Evolutionary conservation across 2,113 vertebrate species (phyloP).

Genomic region (Lagopus leucura): DNA sequence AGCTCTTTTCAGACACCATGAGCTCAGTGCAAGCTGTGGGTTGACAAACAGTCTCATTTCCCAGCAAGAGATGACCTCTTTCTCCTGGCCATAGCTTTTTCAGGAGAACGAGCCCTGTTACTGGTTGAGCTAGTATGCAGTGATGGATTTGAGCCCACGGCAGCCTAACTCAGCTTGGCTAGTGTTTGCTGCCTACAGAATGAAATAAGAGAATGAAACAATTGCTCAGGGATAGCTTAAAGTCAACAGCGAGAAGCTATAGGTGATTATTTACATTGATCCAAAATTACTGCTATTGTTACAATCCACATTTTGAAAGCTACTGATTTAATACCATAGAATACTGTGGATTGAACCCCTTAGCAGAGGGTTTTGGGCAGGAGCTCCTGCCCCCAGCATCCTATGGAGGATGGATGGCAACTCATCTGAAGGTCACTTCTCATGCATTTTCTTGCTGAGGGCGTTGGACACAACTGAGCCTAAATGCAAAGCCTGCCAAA

Average conservation of each 20-base stretch:
- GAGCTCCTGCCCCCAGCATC: not conserved
- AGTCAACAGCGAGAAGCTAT: not conserved
- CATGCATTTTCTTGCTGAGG: not conserved
- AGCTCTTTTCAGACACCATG: not conserved
- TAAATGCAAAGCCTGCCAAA: not conserved
- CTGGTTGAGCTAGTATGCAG: not conserved
- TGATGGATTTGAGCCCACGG: not conserved
- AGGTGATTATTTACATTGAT: slow-evolving; percentile 13
- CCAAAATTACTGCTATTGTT: not conserved
- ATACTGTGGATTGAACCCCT: not conserved
- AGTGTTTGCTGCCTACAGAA: not conserved
- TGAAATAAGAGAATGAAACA: not conserved
- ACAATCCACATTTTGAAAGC: not conserved
- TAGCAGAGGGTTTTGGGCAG: not conserved
- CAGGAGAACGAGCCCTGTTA: not conserved
- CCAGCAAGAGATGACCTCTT: not conserved
- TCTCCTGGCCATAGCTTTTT: not conserved
- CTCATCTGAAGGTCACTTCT: not conserved
- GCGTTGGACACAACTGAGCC: not conserved
- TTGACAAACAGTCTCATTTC: not conserved
- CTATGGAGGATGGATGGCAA: not conserved
- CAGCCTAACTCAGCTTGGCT: not conserved
- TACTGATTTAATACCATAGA: not conserved
- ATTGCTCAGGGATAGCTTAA: not conserved
- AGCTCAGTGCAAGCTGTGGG: not conserved